Base-by-base conservation (phyloP, 2,888 invertebrate genomes). In the Acheta domesticus region DNA sequence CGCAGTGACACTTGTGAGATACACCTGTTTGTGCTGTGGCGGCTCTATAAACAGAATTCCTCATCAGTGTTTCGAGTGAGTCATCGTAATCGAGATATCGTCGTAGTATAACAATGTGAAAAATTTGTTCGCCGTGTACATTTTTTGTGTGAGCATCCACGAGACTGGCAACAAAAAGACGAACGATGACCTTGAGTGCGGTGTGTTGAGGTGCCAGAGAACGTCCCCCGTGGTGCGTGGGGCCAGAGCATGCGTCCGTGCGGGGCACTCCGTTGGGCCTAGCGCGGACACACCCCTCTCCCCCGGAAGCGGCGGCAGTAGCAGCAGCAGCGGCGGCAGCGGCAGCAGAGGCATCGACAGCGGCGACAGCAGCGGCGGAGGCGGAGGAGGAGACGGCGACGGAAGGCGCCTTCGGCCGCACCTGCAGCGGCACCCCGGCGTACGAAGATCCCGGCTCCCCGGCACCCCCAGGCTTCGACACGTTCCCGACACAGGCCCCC, bases 11-110 rank as follows among this genome's bases (percentile, higher is more conserved):
- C 62, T 62, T 62, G 62, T 62, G 62, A 62, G 16, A n/a, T 62
- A 62, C 62, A 62, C 62, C 62, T 62, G 62, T 62, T 62, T 62
- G 62, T 62, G 62, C n/a, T 62, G 62, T 62, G 62, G n/a, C 62
- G 62, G 16, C 62, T 62, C 62, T 62, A 62, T 62, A 62, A 62
- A 62, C 62, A 62, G 62, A n/a, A 62, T 62, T 62, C 36, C 36
- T 62, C n/a, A 62, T 62, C 62, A 19, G 36, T n/a, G 62, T n/a
- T 62, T n/a, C 62, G n/a, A 19, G 62, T 62, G 62, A 62, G 16
- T 62, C 62, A n/a, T 8, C 14, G 62, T 8, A 8, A n/a, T 62
- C 62, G 16, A n/a, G 14, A 62, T 62, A 16, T 62, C 62, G 62
- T 14, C 14, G 62, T 62, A 14, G 62, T 62, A n/a, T 12, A 36